These are phyloP conservation scores for Spea multiplicata DNA, from an alignment of 2,113 vertebrate species.

Conservation along the genomic window DNA sequence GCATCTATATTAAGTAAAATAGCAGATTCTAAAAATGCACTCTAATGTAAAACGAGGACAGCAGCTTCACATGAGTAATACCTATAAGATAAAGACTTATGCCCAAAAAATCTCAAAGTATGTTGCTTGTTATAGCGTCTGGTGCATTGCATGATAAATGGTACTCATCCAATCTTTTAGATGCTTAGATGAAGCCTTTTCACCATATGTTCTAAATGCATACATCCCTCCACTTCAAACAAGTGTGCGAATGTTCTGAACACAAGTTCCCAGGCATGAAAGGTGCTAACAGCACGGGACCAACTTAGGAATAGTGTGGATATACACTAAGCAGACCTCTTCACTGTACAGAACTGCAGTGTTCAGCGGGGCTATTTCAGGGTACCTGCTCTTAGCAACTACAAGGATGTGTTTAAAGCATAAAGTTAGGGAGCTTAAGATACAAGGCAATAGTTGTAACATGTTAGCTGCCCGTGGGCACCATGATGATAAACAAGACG, in stretches of 20 bases:
- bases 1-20: too few species aligned
- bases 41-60: background rate
- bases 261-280: slow-evolving; percentile 41
- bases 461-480: background rate
- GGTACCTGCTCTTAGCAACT: slow-evolving; percentile 35
- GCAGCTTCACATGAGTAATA: background rate
- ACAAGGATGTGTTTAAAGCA: slow-evolving; percentile 14
- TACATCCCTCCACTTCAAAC: slow-evolving; percentile 35
- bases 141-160: slow-evolving; percentile 8
- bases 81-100: slow-evolving; percentile 16
- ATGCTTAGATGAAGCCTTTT: slow-evolving; percentile 4
- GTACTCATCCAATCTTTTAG: slow-evolving; percentile 10
- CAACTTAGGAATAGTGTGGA: slow-evolving; percentile 22
- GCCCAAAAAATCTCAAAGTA: slow-evolving; percentile 7
- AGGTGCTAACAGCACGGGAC: slow-evolving; percentile 47
- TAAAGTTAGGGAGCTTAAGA: background rate
- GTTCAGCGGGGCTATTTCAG: slow-evolving; percentile 40
- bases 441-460: slow-evolving; percentile 4
- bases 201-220: slow-evolving; percentile 43
- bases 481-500: too few species aligned
- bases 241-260: slow-evolving; percentile 35
- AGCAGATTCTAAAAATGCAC: too few species aligned
- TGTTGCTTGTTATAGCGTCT: slow-evolving; percentile 27
- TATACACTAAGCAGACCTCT: slow-evolving; percentile 33
- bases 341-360: slow-evolving; percentile 2